Evolutionary conservation across 2,113 vertebrate species (phyloP).

Genomic region (Lichenostomus cassidix): DNA sequence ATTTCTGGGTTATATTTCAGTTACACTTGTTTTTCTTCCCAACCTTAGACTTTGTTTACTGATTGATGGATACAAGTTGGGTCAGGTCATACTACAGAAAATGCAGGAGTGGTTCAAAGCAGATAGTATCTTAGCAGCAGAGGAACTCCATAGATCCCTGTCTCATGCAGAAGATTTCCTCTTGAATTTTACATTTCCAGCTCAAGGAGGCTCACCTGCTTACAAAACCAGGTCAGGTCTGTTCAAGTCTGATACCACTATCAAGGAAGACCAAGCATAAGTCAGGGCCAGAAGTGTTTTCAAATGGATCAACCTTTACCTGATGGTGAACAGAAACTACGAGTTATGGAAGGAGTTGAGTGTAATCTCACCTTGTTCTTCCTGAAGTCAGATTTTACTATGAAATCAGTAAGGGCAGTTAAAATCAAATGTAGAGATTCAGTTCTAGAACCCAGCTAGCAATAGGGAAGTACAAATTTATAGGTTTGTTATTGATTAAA

Average conservation of each 20-base stretch:
- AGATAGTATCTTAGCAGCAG: constrained; percentile 21
- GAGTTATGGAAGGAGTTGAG: background rate
- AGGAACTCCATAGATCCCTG: background rate
- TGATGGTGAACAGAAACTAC: background rate
- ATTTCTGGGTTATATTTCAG: background rate
- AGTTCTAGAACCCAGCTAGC: background rate
- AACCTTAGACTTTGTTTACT: background rate
- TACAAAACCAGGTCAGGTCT: background rate
- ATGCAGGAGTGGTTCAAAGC: background rate
- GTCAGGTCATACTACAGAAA: background rate
- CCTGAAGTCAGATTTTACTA: background rate
- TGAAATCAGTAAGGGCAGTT: background rate
- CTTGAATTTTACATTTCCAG: background rate
- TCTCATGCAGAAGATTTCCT: background rate
- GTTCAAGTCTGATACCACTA: background rate
- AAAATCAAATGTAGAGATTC: background rate
- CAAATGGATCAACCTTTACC: background rate
- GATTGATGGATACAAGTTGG: background rate
- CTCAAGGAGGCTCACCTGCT: background rate
- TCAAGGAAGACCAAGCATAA: background rate
- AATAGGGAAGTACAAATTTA: background rate
- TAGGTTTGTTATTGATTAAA: background rate
- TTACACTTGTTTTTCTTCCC: background rate
- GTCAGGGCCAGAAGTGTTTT: background rate
- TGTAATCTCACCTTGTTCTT: background rate